Evolutionary conservation across 2,888 invertebrate species (phyloP), one percentile per base, ranked within the genome.

Genomic region (Thecophora atra): DNA sequence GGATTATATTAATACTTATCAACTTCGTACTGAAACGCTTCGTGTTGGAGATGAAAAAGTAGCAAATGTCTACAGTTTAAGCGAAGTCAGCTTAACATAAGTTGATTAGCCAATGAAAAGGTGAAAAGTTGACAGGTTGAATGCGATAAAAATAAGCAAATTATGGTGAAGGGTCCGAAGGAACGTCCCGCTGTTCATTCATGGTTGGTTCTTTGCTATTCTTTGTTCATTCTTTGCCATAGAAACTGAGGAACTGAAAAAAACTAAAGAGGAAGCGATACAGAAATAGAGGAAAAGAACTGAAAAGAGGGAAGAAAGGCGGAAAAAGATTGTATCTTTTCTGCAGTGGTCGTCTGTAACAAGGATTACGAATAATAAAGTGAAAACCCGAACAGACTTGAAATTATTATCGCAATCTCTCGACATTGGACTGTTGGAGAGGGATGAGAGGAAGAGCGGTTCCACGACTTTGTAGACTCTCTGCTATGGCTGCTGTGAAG

Each of bases 61-160:
- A 37, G 37, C 37, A 37, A 37, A 37, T 6, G 11, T 6, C 6
- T 8, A 37, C 37, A 37, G 11, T 8, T 6, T 37, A 37, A n/a
- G n/a, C n/a, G 37, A 37, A 37, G 11, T 11, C 37, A 1, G 37
- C 37, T 37, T 37, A 2, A 37, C 37, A 8, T 37, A 8, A 17
- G n/a, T n/a, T n/a, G n/a, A n/a, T n/a, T 26, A 56, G 56, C 47
- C 58, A 65, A 58, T 58, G 64, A 58, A 56, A 37, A 67, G 67
- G 67, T 67, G 67, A 62, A 66, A 67, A 67, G 60, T 67, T 67
- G 72, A 72, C 72, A 67, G 67, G 28, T 67, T 30, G 37, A 30
- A 52, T 67, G 42, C n/a, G 52, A 65, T 37, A 37, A 37, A 37
- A 37, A n/a, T 72, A 72, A 72, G 68, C 72, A 68, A 72, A 72